Evolutionary conservation across 2,797 vertebrate species (phyloP).

Genomic region (Mycteria americana): DNA sequence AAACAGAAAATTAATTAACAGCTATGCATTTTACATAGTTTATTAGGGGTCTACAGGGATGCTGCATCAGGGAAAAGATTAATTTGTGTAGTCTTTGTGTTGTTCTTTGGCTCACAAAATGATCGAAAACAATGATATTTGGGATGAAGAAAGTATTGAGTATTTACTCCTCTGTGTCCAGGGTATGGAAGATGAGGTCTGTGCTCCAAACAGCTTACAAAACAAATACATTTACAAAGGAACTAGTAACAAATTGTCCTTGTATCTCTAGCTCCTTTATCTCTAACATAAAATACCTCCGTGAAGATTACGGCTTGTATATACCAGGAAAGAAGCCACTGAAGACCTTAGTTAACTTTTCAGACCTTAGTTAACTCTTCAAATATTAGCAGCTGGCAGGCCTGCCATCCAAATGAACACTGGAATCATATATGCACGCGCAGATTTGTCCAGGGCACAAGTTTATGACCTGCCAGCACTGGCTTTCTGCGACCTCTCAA

Average conservation of each 20-base stretch:
- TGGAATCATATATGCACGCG: neutral
- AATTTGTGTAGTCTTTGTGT: neutral
- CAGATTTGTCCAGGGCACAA: neutral
- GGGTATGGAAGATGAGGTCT: neutral
- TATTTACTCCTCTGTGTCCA: neutral
- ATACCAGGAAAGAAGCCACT: neutral
- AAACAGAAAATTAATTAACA: slow-evolving; percentile 35
- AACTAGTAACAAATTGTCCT: neutral
- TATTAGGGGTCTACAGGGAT: neutral
- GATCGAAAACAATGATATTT: neutral
- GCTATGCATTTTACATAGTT: neutral
- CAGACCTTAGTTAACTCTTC: neutral
- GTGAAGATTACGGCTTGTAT: neutral
- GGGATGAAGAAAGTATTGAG: neutral
- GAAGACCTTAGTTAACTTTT: neutral
- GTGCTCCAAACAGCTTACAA: neutral
- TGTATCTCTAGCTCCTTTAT: neutral
- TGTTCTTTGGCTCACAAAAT: neutral
- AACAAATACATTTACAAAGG: neutral
- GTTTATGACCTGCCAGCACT: neutral
- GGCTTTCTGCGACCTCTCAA: neutral
- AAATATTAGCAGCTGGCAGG: neutral
- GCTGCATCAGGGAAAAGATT: neutral
- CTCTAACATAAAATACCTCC: neutral
- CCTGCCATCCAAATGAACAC: neutral